A percentile compares a stretch with the other conserved stretches of the same genome.
Evolutionary conservation across 2,113 vertebrate genomes (phyloP).

Genomic region (Tupaia chinensis): DNA sequence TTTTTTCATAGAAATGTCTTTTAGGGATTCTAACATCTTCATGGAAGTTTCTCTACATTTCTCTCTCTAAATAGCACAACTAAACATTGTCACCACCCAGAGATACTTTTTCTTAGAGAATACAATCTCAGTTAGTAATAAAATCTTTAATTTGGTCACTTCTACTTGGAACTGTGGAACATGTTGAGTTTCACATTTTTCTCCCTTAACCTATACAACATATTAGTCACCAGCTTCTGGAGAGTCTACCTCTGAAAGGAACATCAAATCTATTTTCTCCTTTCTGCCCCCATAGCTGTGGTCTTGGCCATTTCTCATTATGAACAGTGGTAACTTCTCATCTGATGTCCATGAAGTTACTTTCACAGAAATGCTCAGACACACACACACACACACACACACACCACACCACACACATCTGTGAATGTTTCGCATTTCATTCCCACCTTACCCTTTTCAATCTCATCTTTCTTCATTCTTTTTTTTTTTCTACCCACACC

Average conservation of each 20-base stretch:
- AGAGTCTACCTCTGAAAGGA: background rate
- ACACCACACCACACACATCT: too few relatives aligned
- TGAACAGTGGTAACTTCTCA: background rate
- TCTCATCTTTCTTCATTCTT: background rate
- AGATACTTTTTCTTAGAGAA: background rate
- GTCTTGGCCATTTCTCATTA: background rate
- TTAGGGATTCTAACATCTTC: background rate
- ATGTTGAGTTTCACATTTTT: background rate
- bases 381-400: too few relatives aligned
- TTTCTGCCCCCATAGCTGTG: background rate
- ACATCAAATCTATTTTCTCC: background rate
- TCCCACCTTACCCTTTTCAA: background rate
- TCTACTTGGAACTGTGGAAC: background rate
- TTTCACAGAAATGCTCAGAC: background rate
- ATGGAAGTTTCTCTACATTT: background rate
- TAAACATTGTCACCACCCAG: background rate
- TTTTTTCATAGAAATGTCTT: slow-evolving; percentile 2
- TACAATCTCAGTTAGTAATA: background rate
- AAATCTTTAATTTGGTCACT: background rate
- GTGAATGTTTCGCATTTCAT: background rate
- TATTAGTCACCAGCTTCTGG: background rate
- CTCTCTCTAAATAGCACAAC: background rate
- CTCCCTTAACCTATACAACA: background rate
- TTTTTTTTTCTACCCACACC: background rate
- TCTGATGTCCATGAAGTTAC: background rate